phyloP scores from a whole-genome alignment of 2,797 vertebrate genomes.

The Poeciliopsis infans region DNA sequence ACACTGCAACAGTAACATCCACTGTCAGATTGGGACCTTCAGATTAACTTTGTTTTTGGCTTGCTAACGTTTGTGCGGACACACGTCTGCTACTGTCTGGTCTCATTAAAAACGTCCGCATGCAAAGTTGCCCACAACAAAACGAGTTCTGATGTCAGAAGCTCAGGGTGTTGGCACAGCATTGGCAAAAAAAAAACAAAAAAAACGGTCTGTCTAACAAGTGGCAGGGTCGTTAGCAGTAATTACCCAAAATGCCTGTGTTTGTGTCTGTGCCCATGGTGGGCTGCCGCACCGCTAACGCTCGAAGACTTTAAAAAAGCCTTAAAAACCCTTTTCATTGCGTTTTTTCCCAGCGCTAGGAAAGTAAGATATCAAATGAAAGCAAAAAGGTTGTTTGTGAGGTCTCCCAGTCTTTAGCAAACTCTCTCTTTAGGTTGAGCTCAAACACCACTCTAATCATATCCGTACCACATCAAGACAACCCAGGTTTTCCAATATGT shows the following conservation, averaged over 20 bases:
- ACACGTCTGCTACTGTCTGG: constrained; percentile 71
- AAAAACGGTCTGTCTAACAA: constrained; percentile 76
- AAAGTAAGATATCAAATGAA: constrained; percentile 63
- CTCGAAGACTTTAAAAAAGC: constrained; percentile 69
- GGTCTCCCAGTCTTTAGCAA: constrained; percentile 62
- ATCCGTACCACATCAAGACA: constrained; percentile 68
- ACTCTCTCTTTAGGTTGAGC: constrained; percentile 64
- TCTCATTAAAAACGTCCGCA: constrained; percentile 76
- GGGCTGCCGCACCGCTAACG: constrained; percentile 75
- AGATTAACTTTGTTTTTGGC: constrained; percentile 41
- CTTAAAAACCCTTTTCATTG: constrained; percentile 61
- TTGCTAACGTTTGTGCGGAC: constrained; percentile 49
- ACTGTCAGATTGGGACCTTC: constrained; percentile 25
- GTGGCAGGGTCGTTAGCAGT: constrained; percentile 80
- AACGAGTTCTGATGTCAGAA: constrained; percentile 81
- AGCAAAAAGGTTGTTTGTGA: constrained; percentile 59
- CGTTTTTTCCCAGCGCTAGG: constrained; percentile 65
- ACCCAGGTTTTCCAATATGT: constrained; percentile 56
- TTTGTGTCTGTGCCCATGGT: constrained; percentile 73
- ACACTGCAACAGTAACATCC: neutral
- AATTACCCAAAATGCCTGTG: constrained; percentile 83
- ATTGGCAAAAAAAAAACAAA: constrained; percentile 49
- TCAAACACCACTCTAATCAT: constrained; percentile 71
- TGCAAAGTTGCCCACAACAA: constrained; percentile 83
- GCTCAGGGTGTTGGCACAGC: constrained; percentile 77